A percentile compares a stretch with the other conserved stretches of the same genome.
These are phyloP conservation scores for Cephus nigrinus DNA, from an alignment of 2,888 invertebrate species.

Conservation along the genomic window DNA sequence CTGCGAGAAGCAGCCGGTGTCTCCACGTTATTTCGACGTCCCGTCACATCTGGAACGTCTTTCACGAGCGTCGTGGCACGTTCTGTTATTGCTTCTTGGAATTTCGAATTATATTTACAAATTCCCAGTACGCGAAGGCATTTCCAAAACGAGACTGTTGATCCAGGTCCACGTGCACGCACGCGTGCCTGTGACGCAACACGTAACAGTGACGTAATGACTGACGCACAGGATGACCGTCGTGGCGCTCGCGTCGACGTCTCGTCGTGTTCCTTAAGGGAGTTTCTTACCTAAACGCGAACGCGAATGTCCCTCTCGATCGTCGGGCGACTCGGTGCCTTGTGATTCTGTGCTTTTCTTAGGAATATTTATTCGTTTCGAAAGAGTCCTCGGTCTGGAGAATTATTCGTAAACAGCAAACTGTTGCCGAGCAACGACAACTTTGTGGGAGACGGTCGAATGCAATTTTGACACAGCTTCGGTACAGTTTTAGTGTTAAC, in stretches of 20 bases:
- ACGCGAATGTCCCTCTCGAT: background rate
- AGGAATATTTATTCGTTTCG: background rate
- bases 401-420: background rate
- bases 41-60: background rate
- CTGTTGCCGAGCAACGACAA: background rate
- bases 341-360: background rate
- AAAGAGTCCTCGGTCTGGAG: background rate
- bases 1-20: conserved; percentile 52
- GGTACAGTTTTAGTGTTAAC: background rate
- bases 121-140: background rate
- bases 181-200: conserved; percentile 40
- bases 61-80: background rate
- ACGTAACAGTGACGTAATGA: conserved; percentile 25
- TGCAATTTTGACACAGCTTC: background rate
- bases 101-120: background rate
- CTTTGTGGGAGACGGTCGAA: background rate
- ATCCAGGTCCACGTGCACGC: conserved; percentile 32
- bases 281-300: conserved; percentile 2
- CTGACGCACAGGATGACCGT: conserved; percentile 1
- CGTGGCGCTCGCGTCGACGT: conserved; percentile 40
- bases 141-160: background rate
- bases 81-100: background rate
- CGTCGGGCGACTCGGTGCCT: background rate
- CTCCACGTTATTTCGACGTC: background rate
- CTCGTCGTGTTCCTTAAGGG: conserved; percentile 9